Evolutionary conservation across 2,797 vertebrate species (phyloP), one percentile per base, ranked within the genome.

Genomic region (Sebastes goodei): DNA sequence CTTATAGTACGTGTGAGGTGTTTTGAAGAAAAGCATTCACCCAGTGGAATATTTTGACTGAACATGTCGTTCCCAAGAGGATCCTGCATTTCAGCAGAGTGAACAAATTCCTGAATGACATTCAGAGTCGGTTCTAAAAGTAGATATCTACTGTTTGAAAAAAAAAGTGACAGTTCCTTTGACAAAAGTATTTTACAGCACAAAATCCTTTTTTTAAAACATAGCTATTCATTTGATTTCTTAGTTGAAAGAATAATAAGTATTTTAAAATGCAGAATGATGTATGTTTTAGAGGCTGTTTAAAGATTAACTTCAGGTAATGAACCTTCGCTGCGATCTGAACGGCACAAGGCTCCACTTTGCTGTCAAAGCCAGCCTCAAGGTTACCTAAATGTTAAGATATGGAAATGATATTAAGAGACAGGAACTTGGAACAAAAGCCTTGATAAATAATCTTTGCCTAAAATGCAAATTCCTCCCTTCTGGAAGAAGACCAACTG

Each of bases 331-430:
- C 33, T 65, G 12, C 30, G 38, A 70, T 59, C 63, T 71, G 35
- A 69, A 61, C 63, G 30, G 53, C 56, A 33, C 63, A 60, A 81
- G 76, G 67, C 67, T 69, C 29, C 32, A 57, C 64, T 74, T 69
- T 29, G 27, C 56, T 72, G 80, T 77, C 68, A 73, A 60, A 74
- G 63, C 72, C 38, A 14, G n/a, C 27, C 61, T 80, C 69, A 89
- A 89, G 85, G 88, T 86, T 81, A 65, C 15, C 62, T 60, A 83
- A 86, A 89, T 90, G 88, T 88, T 89, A 81, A 85, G 80, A 85
- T 86, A 84, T 89, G 86, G 85, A 91, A 86, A 90, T 87, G 6
- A 76, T 83, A 63, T 76, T 33, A 83, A 76, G 60, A 78, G 82
- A 81, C 80, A 83, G 76, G 35, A 86, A 86, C 74, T 83, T 81